Percentiles rank a stretch among this genome's conserved stretches.
These are phyloP conservation scores for Andrena dorsata DNA, from an alignment of 2,888 invertebrate genomes.

Conservation along the genomic window DNA sequence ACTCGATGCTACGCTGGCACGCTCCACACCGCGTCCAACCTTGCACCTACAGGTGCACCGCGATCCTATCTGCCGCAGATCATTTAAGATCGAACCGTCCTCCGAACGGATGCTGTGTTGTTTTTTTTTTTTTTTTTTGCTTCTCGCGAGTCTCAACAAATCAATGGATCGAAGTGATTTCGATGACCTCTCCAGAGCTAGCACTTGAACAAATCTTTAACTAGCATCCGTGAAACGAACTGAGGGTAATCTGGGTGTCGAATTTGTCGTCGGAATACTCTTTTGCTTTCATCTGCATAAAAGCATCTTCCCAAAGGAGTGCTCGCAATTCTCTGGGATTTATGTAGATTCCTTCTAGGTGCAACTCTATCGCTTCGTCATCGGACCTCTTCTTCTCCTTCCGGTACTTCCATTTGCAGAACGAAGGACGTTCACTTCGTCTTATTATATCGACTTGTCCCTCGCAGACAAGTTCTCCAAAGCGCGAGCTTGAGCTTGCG, in stretches of 20 bases:
- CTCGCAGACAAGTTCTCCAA: not conserved
- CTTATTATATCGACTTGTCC: not conserved
- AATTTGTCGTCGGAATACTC: not conserved
- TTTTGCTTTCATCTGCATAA: not conserved
- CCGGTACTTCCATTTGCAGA: not conserved
- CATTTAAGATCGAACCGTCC: constrained; percentile 12
- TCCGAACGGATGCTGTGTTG: constrained; percentile 1
- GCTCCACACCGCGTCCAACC: constrained; percentile 46
- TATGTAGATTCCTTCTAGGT: not conserved
- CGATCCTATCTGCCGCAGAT: constrained; percentile 46
- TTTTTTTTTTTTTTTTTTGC: not conserved
- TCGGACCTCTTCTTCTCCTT: not conserved
- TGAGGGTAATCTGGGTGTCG: no score
- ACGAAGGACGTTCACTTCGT: not conserved
- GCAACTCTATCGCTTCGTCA: not conserved
- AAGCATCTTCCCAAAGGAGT: not conserved
- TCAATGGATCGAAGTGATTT: no score
- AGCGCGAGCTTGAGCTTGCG: no score
- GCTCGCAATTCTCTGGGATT: not conserved
- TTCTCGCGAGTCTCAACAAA: not conserved
- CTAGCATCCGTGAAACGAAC: no score
- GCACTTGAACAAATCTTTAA: no score
- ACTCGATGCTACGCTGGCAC: constrained; percentile 50
- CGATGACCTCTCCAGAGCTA: no score
- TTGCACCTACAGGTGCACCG: constrained; percentile 56